Evolutionary conservation across 2,888 invertebrate species (phyloP), one percentile per base, ranked within the genome.

Genomic region (Zhengitettix transpicula): DNA sequence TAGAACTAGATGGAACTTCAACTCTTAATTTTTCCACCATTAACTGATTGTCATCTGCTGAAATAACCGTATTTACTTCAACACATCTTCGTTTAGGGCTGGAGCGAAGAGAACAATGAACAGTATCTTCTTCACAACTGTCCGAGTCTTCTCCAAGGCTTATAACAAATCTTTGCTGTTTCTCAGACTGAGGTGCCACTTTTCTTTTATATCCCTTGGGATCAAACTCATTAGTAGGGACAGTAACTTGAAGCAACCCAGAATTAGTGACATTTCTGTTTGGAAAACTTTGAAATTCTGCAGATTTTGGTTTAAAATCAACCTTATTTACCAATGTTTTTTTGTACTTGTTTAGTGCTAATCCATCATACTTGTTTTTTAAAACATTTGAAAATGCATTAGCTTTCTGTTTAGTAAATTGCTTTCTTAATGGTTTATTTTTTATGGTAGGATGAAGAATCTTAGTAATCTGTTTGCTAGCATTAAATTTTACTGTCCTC

Each of bases 81-180:
- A 58, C 47, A 58, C 58, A 58, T 47, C 58, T 58, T 28, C 55
- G 54, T 54, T 58, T 58, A n/a, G 58, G 28, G 10, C n/a, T 10
- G 10, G n/a, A n/a, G 44, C n/a, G 2, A 8, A 15, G 17, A 12
- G 1, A n/a, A 14, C 15, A 9, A 10, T 7, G 11, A 10, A n/a
- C 42, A 17, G 42, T 42, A 9, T 58, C 47, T 15, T 58, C 58
- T 44, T 58, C 58, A 11, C 42, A 40, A 15, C 58, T 58, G 15
- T 58, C 58, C n/a, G 58, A 58, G 40, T 58, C 58, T 15, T 58
- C 58, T 1, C 58, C 58, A 16, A 58, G 54, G 41, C n/a, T 42
- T 16, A 58, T 58, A 11, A 58, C 58, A 58, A 58, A 58, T 11
- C 58, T 54, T 12, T 40, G 16, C n/a, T 41, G 9, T 44, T 28